Conservation (phyloP, 2,888 invertebrate species). For the Tipula confusa region DNA sequence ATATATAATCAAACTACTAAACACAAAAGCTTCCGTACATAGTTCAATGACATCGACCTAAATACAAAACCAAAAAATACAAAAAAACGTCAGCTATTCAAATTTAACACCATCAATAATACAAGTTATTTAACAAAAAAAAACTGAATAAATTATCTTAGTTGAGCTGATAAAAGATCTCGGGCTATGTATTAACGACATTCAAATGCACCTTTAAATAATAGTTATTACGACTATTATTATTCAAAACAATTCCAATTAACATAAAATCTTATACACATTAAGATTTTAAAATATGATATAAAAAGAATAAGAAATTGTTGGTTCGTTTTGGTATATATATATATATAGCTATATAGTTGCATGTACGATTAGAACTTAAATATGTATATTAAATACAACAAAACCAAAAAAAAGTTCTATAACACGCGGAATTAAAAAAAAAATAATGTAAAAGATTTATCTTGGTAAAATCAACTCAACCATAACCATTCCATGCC, state of each 20-base stretch:
- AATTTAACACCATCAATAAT: not conserved
- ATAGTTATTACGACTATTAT: not conserved
- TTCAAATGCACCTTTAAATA: not conserved
- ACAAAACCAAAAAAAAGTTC: not conserved
- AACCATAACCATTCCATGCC: not conserved
- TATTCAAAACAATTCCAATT: not conserved
- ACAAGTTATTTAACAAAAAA: not conserved
- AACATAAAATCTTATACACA: not conserved
- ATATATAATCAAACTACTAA: not conserved
- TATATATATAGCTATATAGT: too few species aligned
- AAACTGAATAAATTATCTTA: not conserved
- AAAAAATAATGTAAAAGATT: not conserved
- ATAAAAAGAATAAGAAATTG: not conserved
- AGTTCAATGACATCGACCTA: not conserved
- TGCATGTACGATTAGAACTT: conserved; percentile 5
- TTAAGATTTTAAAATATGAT: not conserved
- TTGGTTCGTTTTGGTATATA: not conserved
- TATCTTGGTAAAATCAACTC: not conserved
- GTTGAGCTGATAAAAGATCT: not conserved
- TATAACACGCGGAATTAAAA: not conserved
- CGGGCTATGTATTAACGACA: not conserved
- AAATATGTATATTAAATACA: not conserved
- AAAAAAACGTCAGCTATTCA: not conserved
- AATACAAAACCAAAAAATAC: not conserved
- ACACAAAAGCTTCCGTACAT: not conserved